Conservation (phyloP, 2,888 invertebrate genomes). For the Leucophora obtusa region DNA sequence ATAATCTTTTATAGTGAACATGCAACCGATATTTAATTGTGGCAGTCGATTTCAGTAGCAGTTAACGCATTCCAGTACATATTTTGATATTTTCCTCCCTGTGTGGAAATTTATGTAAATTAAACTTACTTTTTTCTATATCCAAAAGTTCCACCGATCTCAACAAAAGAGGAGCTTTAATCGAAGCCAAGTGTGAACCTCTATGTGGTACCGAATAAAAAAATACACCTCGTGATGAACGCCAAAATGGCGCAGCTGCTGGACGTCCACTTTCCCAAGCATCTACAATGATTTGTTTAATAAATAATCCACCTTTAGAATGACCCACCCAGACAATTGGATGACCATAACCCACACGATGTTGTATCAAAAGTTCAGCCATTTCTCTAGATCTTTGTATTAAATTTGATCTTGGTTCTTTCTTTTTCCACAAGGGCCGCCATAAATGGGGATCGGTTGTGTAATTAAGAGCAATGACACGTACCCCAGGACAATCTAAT, state of each 20-base stretch:
- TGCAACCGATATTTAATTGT: no score
- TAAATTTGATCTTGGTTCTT: conserved; percentile 83
- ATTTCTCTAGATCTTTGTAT: conserved; percentile 86
- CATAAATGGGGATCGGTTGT: conserved; percentile 88
- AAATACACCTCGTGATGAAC: conserved; percentile 83
- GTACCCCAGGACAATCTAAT: conserved; percentile 85
- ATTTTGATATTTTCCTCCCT: no score
- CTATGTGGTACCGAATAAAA: conserved; percentile 93
- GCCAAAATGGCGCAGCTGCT: conserved; percentile 80
- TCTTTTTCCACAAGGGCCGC: conserved; percentile 86
- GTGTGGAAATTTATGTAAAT: background rate
- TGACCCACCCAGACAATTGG: conserved; percentile 90
- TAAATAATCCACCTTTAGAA: conserved; percentile 92
- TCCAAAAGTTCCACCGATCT: conserved; percentile 88
- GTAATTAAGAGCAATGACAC: conserved; percentile 90
- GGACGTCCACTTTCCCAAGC: conserved; percentile 80
- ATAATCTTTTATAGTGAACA: no score
- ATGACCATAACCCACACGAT: conserved; percentile 84
- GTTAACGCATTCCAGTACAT: no score
- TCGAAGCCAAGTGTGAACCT: conserved; percentile 88
- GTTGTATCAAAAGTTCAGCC: conserved; percentile 83
- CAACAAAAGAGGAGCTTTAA: conserved; percentile 86
- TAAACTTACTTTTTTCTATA: conserved; percentile 85
- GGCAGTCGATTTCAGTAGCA: no score
- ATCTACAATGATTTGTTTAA: conserved; percentile 89